Base-by-base conservation (phyloP, 1,140 invertebrate genomes). In the Harlomillsia oculata region DNA sequence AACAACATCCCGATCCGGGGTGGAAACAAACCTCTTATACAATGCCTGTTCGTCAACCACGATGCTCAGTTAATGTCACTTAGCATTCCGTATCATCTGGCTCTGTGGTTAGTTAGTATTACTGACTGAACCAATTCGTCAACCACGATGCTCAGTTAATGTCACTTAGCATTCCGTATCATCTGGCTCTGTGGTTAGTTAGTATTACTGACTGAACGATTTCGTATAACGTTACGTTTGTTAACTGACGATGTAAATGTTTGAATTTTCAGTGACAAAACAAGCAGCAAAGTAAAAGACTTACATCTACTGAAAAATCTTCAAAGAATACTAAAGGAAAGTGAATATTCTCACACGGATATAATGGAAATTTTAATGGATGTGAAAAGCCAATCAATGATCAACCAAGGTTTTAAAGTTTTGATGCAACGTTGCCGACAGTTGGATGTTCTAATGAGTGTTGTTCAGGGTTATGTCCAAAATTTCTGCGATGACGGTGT, bases 71-170 rank as follows among this genome's bases (percentile, higher is more conserved):
- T 96, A 0, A 89, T 86, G 69, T 83, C 85, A 67, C 78, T 96
- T 53, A 74, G 76, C 46, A 83, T 95, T 65, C 92, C 91, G 14
- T 97, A 95, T 71, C 90, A 95, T 71, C 85, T 84, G 70, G 80
- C 85, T 4, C 71, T 91, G n/a, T 83, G 69, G 74, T 76, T 66
- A 66, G 66, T 52, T 9, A 43, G 18, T 44, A 20, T 40, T 44
- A 16, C n/a, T n/a, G n/a, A n/a, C n/a, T n/a, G n/a, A n/a, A n/a
- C n/a, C n/a, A n/a, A n/a, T n/a, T n/a, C n/a, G n/a, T n/a, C n/a
- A n/a, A n/a, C n/a, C n/a, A n/a, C n/a, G 78, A 83, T 67, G 91
- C 90, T 9, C 71, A 73, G 41, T 68, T 96, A 0, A 89, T 86
- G 69, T 83, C 85, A 67, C 78, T 96, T 53, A 74, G 76, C 46